A percentile compares a stretch with the other conserved stretches of the same genome.
Evolutionary conservation across 2,113 vertebrate species (phyloP).

Genomic region (Hemichromis elongatus): DNA sequence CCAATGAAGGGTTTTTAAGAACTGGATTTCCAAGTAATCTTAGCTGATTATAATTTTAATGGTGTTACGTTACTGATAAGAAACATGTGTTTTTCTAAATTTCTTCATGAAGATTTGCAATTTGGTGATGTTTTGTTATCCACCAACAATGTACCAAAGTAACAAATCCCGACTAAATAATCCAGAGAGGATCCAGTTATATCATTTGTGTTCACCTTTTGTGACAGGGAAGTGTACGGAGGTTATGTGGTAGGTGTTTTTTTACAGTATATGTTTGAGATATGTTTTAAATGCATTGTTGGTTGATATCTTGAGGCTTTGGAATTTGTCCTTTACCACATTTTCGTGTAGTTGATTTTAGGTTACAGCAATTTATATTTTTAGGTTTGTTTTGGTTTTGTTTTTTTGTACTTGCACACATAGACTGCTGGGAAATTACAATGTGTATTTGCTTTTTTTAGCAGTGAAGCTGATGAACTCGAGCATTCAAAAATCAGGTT

Average conservation of each 20-base stretch:
- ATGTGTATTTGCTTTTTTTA: conserved; percentile 25
- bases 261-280: conserved; percentile 34
- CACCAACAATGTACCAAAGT: background rate
- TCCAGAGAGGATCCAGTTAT: background rate
- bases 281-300: conserved; percentile 22
- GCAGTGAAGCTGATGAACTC: conserved; percentile 28
- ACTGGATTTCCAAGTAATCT: background rate
- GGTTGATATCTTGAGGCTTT: conserved; percentile 49
- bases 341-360: conserved; percentile 40
- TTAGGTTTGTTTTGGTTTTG: background rate
- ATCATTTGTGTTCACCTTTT: background rate
- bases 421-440: conserved; percentile 45
- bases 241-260: conserved; percentile 24
- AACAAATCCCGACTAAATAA: background rate
- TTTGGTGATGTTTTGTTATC: background rate
- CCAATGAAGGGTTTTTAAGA: background rate
- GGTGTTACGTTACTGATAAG: background rate
- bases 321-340: conserved; percentile 35
- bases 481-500: conserved; percentile 57
- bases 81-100: background rate
- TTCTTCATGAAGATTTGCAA: background rate
- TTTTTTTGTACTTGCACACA: conserved; percentile 33
- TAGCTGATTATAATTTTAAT: background rate
- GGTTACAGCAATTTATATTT: conserved; percentile 27
- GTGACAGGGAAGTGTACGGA: conserved; percentile 25